Conservation (phyloP, 2,888 invertebrate species). For the Thereva nobilitata region DNA sequence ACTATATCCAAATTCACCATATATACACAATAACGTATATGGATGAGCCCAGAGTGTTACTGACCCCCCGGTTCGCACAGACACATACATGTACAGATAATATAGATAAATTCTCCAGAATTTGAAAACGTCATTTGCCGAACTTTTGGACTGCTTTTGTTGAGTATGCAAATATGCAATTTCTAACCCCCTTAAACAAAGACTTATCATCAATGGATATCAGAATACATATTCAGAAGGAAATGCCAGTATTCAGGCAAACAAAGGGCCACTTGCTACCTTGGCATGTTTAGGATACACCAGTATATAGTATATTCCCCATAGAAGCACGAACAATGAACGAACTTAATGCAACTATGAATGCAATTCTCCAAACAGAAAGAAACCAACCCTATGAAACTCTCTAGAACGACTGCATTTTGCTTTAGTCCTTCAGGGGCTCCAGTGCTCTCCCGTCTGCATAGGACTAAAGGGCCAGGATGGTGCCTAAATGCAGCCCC, state of each 20-base stretch:
- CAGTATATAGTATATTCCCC: constrained; percentile 21
- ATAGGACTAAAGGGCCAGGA: no score
- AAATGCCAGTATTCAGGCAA: constrained; percentile 26
- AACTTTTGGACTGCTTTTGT: constrained; percentile 1
- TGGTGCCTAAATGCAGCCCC: constrained; percentile 15
- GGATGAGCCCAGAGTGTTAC: no score
- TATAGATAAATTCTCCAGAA: no score
- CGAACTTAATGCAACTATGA: constrained; percentile 32
- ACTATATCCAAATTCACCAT: no score
- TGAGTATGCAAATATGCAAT: constrained; percentile 14
- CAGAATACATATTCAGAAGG: constrained; percentile 28
- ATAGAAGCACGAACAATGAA: constrained; percentile 21
- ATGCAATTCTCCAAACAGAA: constrained; percentile 23
- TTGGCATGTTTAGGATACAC: constrained; percentile 32
- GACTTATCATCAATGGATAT: constrained; percentile 28
- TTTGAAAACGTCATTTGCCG: background rate
- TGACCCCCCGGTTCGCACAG: no score
- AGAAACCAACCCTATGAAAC: constrained; percentile 13
- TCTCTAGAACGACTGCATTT: background rate
- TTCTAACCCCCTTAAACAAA: constrained; percentile 5
- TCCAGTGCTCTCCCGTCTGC: no score
- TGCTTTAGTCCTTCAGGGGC: background rate
- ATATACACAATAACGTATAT: no score
- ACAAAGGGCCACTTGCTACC: constrained; percentile 30
- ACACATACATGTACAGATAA: no score